Percentiles rank a stretch among this genome's conserved stretches.
These are phyloP conservation scores for Lycaena phlaeas DNA, from an alignment of 2,888 invertebrate genomes.

Conservation along the genomic window DNA sequence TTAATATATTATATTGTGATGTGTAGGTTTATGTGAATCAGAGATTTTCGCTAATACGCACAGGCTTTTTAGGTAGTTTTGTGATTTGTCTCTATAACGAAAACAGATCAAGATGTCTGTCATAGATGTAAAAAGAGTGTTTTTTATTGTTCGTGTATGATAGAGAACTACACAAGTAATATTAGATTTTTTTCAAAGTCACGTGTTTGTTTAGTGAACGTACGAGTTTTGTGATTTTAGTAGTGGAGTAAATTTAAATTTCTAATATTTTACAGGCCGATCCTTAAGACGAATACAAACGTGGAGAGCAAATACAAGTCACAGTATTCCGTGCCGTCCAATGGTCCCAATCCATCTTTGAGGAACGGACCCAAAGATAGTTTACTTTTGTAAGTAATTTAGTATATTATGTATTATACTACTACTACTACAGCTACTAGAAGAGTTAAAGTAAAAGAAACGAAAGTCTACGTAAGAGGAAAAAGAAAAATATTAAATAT, in stretches of 20 bases:
- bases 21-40: not conserved
- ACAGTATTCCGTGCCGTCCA: conserved; percentile 64
- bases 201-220: conserved; percentile 1
- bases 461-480: no score
- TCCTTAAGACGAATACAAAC: conserved; percentile 48
- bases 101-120: not conserved
- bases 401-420: not conserved
- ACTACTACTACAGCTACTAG: no score
- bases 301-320: conserved; percentile 75
- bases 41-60: not conserved
- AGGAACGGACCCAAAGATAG: conserved; percentile 86
- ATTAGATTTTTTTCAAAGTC: not conserved
- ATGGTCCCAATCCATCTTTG: conserved; percentile 81
- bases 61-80: conserved; percentile 1
- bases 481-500: no score
- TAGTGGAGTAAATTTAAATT: not conserved
- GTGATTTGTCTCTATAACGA: not conserved
- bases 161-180: conserved; percentile 2
- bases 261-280: conserved; percentile 42
- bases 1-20: no score
- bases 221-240: not conserved
- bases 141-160: not conserved
- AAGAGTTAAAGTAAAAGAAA: no score
- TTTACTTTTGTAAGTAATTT: conserved; percentile 79
- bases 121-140: not conserved